Base-by-base conservation (phyloP, 2,888 invertebrate species). In the Nemapogon koenigi region DNA sequence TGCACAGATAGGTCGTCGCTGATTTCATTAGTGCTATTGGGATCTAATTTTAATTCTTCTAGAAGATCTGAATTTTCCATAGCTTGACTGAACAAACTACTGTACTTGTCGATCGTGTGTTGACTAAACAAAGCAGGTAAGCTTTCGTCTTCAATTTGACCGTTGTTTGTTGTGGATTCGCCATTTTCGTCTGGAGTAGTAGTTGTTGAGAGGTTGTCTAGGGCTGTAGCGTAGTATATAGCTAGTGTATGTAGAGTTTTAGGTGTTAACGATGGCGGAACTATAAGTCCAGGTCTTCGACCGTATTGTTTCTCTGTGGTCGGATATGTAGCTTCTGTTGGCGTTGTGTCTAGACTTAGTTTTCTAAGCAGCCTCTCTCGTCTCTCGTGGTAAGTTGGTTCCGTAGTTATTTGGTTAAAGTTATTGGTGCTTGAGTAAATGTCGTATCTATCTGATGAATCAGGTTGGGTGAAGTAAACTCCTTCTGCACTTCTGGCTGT, bases 221-320 rank as follows among this genome's bases (percentile, higher is more conserved):
- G 73, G 46, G 86, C 85, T 6, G 86, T 86, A 2, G 90, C 90
- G 55, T 91, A 91, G 54, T 91, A 92, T 46, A 89, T 83, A 1
- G 91, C 91, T 30, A 92, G 59, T 0, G 90, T 88, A 48, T 90
- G 89, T 8, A 90, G 68, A 0, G 90, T 88, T 55, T 89, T 88
- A 0, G 91, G 90, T 1, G 90, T 89, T 0, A 88, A 83, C 0
- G 90, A 89, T 11, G 87, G 85, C 2, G 89, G 88, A 6, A 88
- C 83, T 4, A 85, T 75, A n/a, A 88, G 63, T 3, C 87, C 89
- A 22, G 82, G 80, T 42, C 87, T 75, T 17, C 81, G 69, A 30
- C 73, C 81, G 2, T 69, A 69, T 32, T 64, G 66, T 44, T 73
- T 80, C 22, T 81, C 81, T 14, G 76, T 67, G 3, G 62, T 56